Base-by-base conservation (phyloP, 1,140 invertebrate genomes). In the Sminthurinus signatus region DNA sequence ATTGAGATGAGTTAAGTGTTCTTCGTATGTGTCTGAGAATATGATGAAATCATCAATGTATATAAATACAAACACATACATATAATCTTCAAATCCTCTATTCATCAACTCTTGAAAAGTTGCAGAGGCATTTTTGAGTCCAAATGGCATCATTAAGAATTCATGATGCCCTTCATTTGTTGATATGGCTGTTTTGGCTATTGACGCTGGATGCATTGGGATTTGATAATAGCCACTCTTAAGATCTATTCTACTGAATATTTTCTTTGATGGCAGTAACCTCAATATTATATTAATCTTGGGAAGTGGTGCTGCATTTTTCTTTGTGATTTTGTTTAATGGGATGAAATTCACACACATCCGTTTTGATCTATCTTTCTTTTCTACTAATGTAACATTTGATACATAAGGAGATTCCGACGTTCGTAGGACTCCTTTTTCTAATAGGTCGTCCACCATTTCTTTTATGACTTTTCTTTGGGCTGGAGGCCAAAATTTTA, bases 11-110 rank as follows among this genome's bases (percentile, higher is more conserved):
- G 61, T 27, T 0, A 81, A 60, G 61, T 82, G 80, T n/a, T 77
- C 69, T 2, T 79, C 74, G 54, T 76, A 76, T 14, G 67, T 74
- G 4, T 71, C 61, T 2, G 69, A 73, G 28, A 74, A 73, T 15
- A 81, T 65, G 1, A 81, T 64, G 0, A 82, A 73, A 59, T 83
- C 81, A 68, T 82, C 80, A 0, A 82, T 39, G 57, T 80, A 80
- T 0, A 73, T 60, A 21, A 57, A 65, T 15, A 46, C 67, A 57
- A 65, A 57, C n/a, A 69, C 42, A 12, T 62, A 29, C 21, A 63
- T 51, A n/a, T 74, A 58, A 25, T 62, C 64, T 1, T 50, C 56
- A 27, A 78, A 65, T 5, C 75, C 64, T 1, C 44, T 52, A 54
- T 76, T 73, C 69, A 78, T 77, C 3, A 75, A 54, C 23, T 75